These are phyloP conservation scores for Lamproptera curius DNA, from an alignment of 2,888 invertebrate species.

Conservation along the genomic window DNA sequence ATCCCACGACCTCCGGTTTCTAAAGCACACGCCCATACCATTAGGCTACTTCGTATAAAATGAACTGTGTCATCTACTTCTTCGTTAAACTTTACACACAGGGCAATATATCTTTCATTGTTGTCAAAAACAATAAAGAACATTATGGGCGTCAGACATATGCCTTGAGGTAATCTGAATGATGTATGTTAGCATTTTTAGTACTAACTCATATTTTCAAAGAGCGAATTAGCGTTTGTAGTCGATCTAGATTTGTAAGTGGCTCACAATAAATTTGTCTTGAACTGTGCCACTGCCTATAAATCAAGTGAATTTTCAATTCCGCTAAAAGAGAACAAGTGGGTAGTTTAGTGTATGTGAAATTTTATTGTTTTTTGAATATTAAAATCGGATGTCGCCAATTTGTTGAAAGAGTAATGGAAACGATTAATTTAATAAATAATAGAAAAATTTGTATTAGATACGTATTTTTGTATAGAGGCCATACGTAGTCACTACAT, in stretches of 20 bases:
- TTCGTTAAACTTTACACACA: neutral
- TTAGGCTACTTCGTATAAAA: too few species aligned
- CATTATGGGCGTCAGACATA: neutral
- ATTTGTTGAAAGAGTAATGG: too few species aligned
- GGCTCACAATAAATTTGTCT: constrained; percentile 6
- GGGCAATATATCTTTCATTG: neutral
- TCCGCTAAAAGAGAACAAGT: too few species aligned
- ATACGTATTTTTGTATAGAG: too few species aligned
- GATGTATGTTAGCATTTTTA: neutral
- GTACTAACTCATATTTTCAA: neutral
- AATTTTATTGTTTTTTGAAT: too few species aligned
- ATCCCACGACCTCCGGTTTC: too few species aligned
- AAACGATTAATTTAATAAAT: too few species aligned
- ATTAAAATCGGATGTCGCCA: too few species aligned
- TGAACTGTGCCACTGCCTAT: constrained; percentile 5
- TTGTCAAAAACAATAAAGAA: neutral
- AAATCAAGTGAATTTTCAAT: constrained; percentile 7
- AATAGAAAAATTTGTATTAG: too few species aligned
- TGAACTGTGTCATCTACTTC: neutral
- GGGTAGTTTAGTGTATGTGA: too few species aligned
- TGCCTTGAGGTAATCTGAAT: neutral
- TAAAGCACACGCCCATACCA: too few species aligned
- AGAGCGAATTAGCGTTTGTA: neutral
- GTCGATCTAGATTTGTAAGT: constrained; percentile 7
- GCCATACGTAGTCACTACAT: too few species aligned